Base-by-base conservation (phyloP, 2,888 invertebrate genomes). In the Graphium colonna region DNA sequence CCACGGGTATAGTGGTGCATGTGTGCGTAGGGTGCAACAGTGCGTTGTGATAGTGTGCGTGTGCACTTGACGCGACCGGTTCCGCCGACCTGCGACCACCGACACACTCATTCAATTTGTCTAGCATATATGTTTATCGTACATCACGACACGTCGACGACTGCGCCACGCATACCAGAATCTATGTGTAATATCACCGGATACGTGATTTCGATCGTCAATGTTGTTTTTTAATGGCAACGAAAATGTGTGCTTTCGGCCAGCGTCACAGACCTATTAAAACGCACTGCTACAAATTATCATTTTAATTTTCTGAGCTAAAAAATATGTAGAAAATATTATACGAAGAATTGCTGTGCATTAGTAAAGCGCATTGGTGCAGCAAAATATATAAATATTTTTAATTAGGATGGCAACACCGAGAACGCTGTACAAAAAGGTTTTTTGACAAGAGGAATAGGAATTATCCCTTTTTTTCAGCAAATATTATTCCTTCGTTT, bases 91-190 rank as follows among this genome's bases (percentile, higher is more conserved):
- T 56, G 60, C 63, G 62, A 62, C 62, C 65, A 60, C 60, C 61
- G 60, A 58, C 67, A 63, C 65, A 64, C 68, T 73, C 75, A 67
- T 71, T 74, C 75, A 73, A 73, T 77, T 75, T 75, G 78, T 76
- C 75, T 66, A 64, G 69, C 67, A 69, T 63, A 63, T 63, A 55
- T 67, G 67, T 64, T 66, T 66, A 65, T 63, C 71, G 61, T 65
- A 69, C 63, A 69, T 65, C 70, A 66, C 57, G 55, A 48, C 28
- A 41, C 28, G 33, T 39, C 55, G 48, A 51, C 54, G 52, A 38
- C 39, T 52, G 39, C 36, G 31, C 52, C 33, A 46, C 39, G 52
- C 51, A 40, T 55, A 48, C 44, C 36, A 36, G 39, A n/a, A 40
- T 28, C 40, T 28, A 40, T 41, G 42, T 51, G 44, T 39, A 18